These are phyloP conservation scores for Beris morrisii DNA, from an alignment of 2,888 invertebrate genomes.

Conservation along the genomic window DNA sequence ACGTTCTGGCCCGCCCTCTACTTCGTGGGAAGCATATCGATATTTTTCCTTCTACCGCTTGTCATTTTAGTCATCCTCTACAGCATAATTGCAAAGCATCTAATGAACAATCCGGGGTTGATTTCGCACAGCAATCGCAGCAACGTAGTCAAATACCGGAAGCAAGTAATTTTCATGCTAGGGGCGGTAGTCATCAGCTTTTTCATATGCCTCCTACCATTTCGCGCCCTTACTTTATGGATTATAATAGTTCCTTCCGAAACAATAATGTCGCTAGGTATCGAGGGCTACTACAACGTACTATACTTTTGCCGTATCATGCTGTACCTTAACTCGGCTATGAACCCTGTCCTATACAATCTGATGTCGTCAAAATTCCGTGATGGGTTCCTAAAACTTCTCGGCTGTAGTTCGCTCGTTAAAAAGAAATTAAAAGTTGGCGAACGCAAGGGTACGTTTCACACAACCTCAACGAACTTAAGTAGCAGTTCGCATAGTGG, in stretches of 20 bases:
- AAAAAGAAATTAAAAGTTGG: constrained; percentile 58
- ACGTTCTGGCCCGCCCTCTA: constrained; percentile 75
- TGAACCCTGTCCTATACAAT: constrained; percentile 91
- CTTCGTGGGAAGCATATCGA: constrained; percentile 75
- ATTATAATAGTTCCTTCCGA: constrained; percentile 76
- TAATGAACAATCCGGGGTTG: constrained; percentile 76
- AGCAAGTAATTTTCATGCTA: constrained; percentile 84
- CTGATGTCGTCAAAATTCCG: constrained; percentile 90
- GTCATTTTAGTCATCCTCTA: constrained; percentile 78
- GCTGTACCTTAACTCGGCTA: constrained; percentile 86
- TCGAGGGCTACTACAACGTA: constrained; percentile 79
- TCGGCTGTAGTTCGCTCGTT: constrained; percentile 57
- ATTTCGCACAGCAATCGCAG: constrained; percentile 51
- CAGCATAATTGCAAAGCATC: constrained; percentile 78
- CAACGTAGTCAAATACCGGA: constrained; percentile 64
- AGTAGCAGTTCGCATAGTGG: constrained; percentile 65
- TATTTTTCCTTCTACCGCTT: constrained; percentile 81
- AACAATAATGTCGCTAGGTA: constrained; percentile 67
- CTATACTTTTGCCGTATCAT: constrained; percentile 83
- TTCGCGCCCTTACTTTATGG: constrained; percentile 80
- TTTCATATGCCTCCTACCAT: constrained; percentile 85
- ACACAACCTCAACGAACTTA: constrained; percentile 59
- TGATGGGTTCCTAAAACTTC: constrained; percentile 73
- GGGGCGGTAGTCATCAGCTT: constrained; percentile 85
- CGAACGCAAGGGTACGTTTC: constrained; percentile 60